A percentile compares a stretch with the other conserved stretches of the same genome.
These are phyloP conservation scores for Lacerta bilineata DNA, from an alignment of 2,797 vertebrate species.

Conservation along the genomic window DNA sequence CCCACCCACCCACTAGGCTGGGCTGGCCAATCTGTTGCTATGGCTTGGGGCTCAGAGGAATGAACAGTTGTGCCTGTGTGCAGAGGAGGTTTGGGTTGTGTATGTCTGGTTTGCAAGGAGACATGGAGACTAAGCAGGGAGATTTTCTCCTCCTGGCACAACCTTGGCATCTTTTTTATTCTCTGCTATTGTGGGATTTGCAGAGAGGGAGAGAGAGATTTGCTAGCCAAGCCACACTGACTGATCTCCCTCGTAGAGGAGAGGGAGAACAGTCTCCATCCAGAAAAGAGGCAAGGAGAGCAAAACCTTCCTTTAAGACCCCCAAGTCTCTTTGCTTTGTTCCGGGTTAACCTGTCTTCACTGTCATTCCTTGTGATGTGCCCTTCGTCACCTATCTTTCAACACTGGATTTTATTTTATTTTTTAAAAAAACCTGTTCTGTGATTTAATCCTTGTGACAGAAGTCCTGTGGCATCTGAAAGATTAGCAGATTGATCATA, in stretches of 20 bases:
- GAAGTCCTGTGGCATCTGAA: background rate
- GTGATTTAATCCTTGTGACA: background rate
- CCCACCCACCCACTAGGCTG: too few species aligned
- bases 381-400: background rate
- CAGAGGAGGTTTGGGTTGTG: background rate
- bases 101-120: background rate
- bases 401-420: too few species aligned
- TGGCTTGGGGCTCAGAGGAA: background rate
- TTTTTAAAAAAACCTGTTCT: background rate
- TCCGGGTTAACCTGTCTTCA: background rate
- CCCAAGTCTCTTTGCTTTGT: background rate
- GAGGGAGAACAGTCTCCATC: background rate
- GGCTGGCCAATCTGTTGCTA: background rate
- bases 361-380: background rate
- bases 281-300: background rate
- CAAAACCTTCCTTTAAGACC: background rate
- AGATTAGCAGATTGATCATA: background rate
- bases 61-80: background rate
- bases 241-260: background rate
- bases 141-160: constrained; percentile 20
- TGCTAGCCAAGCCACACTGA: background rate
- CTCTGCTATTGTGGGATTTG: constrained; percentile 15
- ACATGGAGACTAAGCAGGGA: background rate
- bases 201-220: background rate
- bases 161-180: constrained; percentile 2